Base-by-base conservation (phyloP, 1,140 invertebrate species). In the Drosophila erecta region DNA sequence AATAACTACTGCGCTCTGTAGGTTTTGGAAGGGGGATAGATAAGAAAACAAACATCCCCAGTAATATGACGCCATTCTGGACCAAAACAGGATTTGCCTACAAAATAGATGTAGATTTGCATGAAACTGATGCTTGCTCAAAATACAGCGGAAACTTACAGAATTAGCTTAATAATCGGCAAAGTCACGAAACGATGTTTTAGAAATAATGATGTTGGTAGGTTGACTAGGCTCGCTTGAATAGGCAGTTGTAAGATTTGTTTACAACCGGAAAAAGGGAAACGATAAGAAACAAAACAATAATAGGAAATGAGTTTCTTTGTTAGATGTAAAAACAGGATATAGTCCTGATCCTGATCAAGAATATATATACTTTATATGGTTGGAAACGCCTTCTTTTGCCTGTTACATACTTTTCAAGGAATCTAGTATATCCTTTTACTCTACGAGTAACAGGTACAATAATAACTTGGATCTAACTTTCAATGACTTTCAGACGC, bases 401-500 rank as follows among this genome's bases (percentile, higher is more conserved):
- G n/a, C n/a, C n/a, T n/a, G n/a, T n/a, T n/a, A n/a, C n/a, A n/a
- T n/a, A n/a, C n/a, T n/a, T n/a, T n/a, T n/a, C n/a, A n/a, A n/a
- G n/a, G n/a, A n/a, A n/a, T n/a, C n/a, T n/a, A n/a, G n/a, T n/a
- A n/a, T n/a, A n/a, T n/a, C n/a, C n/a, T n/a, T n/a, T n/a, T n/a
- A n/a, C n/a, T n/a, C n/a, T n/a, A n/a, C n/a, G n/a, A n/a, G n/a
- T n/a, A n/a, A n/a, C n/a, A n/a, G n/a, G n/a, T n/a, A n/a, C n/a
- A n/a, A n/a, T n/a, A n/a, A n/a, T n/a, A n/a, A n/a, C n/a, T n/a
- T n/a, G n/a, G n/a, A n/a, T n/a, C 2, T 20, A 2, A 40, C 24
- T 5, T 35, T 7, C 17, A 10, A 8, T 15, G n/a, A 7, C 1
- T 51, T 54, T 6, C 67, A 94, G 94, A 69, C 93, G 93, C 15